Evolutionary conservation across 2,888 invertebrate genomes (phyloP), one percentile per base, ranked within the genome.

Genomic region (Patella caerulea): DNA sequence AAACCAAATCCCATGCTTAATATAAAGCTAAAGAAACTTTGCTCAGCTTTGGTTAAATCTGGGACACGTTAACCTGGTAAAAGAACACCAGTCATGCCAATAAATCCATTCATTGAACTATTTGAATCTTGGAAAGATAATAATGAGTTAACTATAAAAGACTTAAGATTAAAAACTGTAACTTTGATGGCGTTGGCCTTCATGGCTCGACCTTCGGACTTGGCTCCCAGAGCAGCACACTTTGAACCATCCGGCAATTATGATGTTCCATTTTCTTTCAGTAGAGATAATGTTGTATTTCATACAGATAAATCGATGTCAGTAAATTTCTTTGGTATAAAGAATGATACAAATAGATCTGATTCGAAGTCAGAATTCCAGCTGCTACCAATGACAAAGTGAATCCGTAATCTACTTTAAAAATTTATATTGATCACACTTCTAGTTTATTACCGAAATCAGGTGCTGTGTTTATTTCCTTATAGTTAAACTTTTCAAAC

Each of bases 181-280:
- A 24, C 71, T 52, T 55, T 71, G 29, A 53, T 75, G 45, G 29
- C 52, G 14, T 70, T 75, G 14, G 53, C 70, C 3, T 17, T 17
- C 4, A 74, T 70, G 75, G 19, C 15, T 15, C 45, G 75, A 0
- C 75, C 75, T 11, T 75, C 75, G 52, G 75, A 75, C 53, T 52
- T 75, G n/a, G 70, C 75, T 19, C 75, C 75, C 19, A 45, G n/a
- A 17, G 71, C 54, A 2, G 53, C 24, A 3, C 24, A 19, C n/a
- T 65, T 65, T 65, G 65, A 65, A 19, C 2, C 65, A 19, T n/a
- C 24, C 24, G 24, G 24, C 11, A 65, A 65, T 65, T 19, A n/a
- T 11, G 19, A 19, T 11, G 65, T 19, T 65, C 9, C 2, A 2
- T 65, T 65, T 19, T 19, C 29, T 70, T 75, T 75, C 29, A 14